A percentile compares a stretch with the other conserved stretches of the same genome.
These are phyloP conservation scores for Danio aesculapii DNA, from an alignment of 2,797 vertebrate genomes.

Conservation along the genomic window DNA sequence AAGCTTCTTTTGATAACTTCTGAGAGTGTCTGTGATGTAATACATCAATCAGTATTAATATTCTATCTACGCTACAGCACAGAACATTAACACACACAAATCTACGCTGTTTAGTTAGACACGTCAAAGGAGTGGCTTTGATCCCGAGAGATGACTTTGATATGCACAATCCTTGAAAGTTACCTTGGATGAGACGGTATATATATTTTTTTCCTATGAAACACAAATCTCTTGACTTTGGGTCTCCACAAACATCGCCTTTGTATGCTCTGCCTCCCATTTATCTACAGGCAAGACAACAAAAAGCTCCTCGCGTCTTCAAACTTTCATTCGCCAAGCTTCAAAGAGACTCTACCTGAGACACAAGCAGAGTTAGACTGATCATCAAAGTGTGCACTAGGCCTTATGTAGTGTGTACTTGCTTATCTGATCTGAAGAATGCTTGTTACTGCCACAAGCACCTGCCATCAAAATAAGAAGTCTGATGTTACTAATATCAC, in stretches of 20 bases:
- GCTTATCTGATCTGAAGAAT: slow-evolving; percentile 40
- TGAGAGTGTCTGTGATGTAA: slow-evolving; percentile 38
- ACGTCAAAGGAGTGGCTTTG: slow-evolving; percentile 36
- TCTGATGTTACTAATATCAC: neutral
- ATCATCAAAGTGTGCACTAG: slow-evolving; percentile 37
- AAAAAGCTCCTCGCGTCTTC: slow-evolving; percentile 48
- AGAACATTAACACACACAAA: slow-evolving; percentile 32
- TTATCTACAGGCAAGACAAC: slow-evolving; percentile 26
- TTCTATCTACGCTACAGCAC: slow-evolving; percentile 10
- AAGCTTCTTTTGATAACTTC: slow-evolving; percentile 15
- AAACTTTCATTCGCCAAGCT: slow-evolving; percentile 26
- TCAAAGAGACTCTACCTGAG: slow-evolving; percentile 50
- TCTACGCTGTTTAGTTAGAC: slow-evolving; percentile 19
- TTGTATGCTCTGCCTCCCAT: neutral
- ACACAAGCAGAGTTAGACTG: neutral
- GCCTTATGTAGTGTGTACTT: slow-evolving; percentile 26
- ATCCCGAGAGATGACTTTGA: slow-evolving; percentile 25
- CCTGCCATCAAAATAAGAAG: neutral
- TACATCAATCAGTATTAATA: slow-evolving; percentile 38
- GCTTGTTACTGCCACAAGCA: slow-evolving; percentile 3
- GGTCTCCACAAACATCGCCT: slow-evolving; percentile 17
- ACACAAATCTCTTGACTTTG: slow-evolving; percentile 47
- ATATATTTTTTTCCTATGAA: neutral
- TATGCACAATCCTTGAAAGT: slow-evolving; percentile 26
- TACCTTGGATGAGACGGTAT: slow-evolving; percentile 22